These are phyloP conservation scores for Rhagologus leucostigma DNA, from an alignment of 2,113 vertebrate species.

Conservation along the genomic window DNA sequence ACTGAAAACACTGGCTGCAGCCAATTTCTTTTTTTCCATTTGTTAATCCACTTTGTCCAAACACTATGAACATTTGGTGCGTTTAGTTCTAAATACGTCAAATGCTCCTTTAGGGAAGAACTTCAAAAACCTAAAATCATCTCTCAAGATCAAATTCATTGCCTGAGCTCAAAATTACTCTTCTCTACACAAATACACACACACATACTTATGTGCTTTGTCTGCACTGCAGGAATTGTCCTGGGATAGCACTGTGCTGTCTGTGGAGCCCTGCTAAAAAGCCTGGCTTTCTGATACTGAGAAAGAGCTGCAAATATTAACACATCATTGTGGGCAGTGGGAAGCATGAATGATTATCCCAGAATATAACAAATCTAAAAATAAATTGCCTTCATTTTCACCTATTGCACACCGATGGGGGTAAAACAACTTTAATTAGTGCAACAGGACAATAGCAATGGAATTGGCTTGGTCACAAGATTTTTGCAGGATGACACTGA, in stretches of 20 bases:
- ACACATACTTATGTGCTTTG: background rate
- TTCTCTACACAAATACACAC: background rate
- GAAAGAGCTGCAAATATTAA: conserved; percentile 32
- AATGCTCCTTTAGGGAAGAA: conserved; percentile 21
- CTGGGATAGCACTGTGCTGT: background rate
- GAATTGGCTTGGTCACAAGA: conserved; percentile 80
- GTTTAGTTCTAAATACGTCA: conserved; percentile 40
- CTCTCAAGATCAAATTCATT: background rate
- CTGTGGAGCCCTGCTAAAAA: conserved; percentile 11
- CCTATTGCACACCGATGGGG: conserved; percentile 55
- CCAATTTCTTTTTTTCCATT: conserved; percentile 1
- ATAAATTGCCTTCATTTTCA: conserved; percentile 68
- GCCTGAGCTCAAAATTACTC: background rate
- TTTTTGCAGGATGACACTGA: conserved; percentile 81
- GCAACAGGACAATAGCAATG: conserved; percentile 79
- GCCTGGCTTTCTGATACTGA: background rate
- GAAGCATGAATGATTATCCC: conserved; percentile 28
- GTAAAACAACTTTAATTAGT: conserved; percentile 74
- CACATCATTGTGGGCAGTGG: background rate
- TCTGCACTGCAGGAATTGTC: background rate
- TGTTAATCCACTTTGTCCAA: conserved; percentile 26
- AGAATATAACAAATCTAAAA: conserved; percentile 71
- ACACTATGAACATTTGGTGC: conserved; percentile 1
- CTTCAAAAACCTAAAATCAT: conserved; percentile 30
- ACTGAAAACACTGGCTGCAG: background rate